These are phyloP conservation scores for Pentalonia nigronervosa DNA, from an alignment of 1,140 invertebrate genomes.

Conservation along the genomic window DNA sequence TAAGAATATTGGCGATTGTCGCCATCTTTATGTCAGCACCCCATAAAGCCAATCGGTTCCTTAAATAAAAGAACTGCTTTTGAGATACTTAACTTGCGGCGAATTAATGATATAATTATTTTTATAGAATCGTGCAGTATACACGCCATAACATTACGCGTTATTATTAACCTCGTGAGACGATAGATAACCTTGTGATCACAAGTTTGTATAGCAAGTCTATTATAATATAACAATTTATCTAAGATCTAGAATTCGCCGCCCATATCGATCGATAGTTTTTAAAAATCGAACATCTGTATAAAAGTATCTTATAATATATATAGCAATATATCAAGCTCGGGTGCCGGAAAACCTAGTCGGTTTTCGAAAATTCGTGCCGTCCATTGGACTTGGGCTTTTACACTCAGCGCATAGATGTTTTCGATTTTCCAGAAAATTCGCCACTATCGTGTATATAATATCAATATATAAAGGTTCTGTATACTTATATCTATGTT, in stretches of 20 bases:
- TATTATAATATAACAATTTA: not conserved
- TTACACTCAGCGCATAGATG: not conserved
- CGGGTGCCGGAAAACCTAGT: not conserved
- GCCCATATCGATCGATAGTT: not conserved
- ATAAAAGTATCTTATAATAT: not conserved
- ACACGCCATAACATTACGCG: not conserved
- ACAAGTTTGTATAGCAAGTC: not conserved
- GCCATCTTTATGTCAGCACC: not conserved
- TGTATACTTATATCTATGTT: not conserved
- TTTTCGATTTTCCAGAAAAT: not conserved
- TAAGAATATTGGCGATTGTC: not conserved
- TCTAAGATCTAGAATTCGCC: not conserved
- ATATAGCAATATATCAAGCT: not conserved
- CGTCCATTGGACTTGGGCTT: not conserved
- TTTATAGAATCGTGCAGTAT: not conserved
- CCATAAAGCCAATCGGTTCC: not conserved
- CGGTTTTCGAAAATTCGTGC: not conserved
- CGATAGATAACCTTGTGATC: not conserved
- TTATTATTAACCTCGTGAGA: not conserved
- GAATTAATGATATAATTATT: not conserved
- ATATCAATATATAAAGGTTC: not conserved
- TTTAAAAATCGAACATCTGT: not conserved
- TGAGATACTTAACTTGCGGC: not conserved
- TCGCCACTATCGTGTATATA: not conserved
- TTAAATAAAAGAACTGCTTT: not conserved